Evolutionary conservation across 1,140 invertebrate species (phyloP), one percentile per base, ranked within the genome.

Genomic region (Diploscapter pachys): DNA sequence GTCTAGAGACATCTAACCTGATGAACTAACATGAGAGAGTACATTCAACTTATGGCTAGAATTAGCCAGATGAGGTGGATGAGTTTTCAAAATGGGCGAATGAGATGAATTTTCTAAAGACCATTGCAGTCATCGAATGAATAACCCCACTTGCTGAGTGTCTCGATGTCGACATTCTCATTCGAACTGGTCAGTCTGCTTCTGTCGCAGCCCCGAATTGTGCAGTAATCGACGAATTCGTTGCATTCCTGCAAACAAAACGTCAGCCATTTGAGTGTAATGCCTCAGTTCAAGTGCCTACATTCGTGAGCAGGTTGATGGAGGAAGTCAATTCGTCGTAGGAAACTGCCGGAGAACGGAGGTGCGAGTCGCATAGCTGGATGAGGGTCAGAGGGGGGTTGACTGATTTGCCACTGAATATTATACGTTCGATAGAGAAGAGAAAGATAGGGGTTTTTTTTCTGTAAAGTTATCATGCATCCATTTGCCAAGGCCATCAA

Each of bases 141-240:
- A 31, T 31, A 31, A 31, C 31, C 31, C 31, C 31, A 31, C 31
- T 31, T 31, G 31, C 31, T 31, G 31, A 31, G 31, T 31, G 31
- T 31, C 31, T 31, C 31, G 31, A 31, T 64, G 63, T 13, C 63
- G 48, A 51, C 50, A 52, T 75, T 57, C 67, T 75, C n/a, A 70
- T 11, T 6, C 64, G 59, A 57, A 57, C 65, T 9, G 63, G 61
- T 50, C 53, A 52, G 53, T 11, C 53, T 54, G 48, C 54, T 63
- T 31, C 54, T 59, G 52, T 70, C 67, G 8, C 70, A 63, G 31
- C 75, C 75, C 4, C 62, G 54, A 48, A 56, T 54, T 8, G 55
- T 49, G 55, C 75, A 76, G 9, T 61, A 69, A 9, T 69, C 51
- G 48, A 76, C 63, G 56, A 76, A 76, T 59, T 76, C 75, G 57